phyloP scores from a whole-genome alignment of 1,140 invertebrate species.

The Yoshiicerus persimilis region DNA sequence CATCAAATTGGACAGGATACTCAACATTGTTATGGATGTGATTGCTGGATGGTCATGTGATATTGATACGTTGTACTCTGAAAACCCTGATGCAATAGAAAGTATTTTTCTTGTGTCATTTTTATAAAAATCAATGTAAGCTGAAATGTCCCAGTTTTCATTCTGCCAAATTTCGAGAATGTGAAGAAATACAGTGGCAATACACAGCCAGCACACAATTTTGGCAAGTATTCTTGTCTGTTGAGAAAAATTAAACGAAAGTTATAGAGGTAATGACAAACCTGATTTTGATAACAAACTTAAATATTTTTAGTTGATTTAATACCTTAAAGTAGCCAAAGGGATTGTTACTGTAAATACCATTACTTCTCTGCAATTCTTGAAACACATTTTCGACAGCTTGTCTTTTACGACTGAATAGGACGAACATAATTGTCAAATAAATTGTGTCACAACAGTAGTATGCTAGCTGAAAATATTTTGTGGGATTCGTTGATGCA shows the following conservation, averaged over 20 bases:
- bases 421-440: neutral
- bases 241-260: neutral
- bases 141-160: neutral
- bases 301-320: neutral
- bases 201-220: neutral
- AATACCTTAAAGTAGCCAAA: neutral
- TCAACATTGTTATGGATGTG: neutral
- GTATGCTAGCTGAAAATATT: conserved; percentile 16
- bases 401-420: neutral
- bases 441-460: conserved; percentile 30
- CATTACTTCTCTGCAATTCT: neutral
- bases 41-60: neutral
- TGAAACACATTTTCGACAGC: neutral
- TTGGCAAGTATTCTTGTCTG: neutral
- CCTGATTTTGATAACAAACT: neutral
- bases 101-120: neutral
- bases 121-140: neutral
- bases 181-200: neutral
- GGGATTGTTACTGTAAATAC: neutral
- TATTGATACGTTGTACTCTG: neutral
- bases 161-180: neutral
- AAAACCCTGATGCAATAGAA: neutral
- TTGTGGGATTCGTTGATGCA: neutral
- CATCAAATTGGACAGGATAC: neutral
- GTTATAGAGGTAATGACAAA: neutral